These are phyloP conservation scores for Glandiceps talaboti DNA, from an alignment of 53 echinoderm and acorn worm genomes.

Conservation along the genomic window DNA sequence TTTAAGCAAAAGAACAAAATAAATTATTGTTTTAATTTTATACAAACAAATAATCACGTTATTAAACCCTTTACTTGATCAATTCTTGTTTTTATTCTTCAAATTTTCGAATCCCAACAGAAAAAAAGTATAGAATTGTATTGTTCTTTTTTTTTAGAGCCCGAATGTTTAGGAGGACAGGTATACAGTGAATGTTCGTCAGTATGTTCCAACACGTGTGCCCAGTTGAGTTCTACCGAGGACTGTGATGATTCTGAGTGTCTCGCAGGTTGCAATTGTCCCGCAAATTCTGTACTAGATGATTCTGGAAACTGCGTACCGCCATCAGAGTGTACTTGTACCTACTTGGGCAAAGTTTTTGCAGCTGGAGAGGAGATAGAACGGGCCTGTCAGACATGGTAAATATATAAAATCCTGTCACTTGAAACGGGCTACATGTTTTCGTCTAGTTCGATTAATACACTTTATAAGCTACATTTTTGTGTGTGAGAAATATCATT, in stretches of 20 bases:
- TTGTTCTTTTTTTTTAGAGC: constrained; percentile 20
- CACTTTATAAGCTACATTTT: too few relatives aligned
- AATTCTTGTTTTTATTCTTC: too few relatives aligned
- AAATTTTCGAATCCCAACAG: too few relatives aligned
- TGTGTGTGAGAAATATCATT: too few relatives aligned
- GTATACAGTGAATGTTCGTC: constrained; percentile 69
- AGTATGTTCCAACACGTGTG: constrained; percentile 63
- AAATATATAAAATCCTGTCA: constrained; percentile 11
- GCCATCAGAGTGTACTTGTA: constrained; percentile 54
- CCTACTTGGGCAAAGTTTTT: constrained; percentile 40
- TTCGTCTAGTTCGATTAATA: too few relatives aligned
- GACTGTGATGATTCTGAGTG: constrained; percentile 52
- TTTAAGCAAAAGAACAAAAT: too few relatives aligned
- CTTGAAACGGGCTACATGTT: too few relatives aligned
- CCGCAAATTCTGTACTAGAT: constrained; percentile 48
- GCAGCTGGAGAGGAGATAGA: constrained; percentile 38
- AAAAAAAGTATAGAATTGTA: too few relatives aligned
- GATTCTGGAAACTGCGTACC: constrained; percentile 64
- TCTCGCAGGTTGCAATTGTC: constrained; percentile 77
- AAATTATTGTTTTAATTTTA: too few relatives aligned
- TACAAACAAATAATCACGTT: too few relatives aligned
- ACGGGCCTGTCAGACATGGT: constrained; percentile 66
- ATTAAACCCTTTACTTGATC: too few relatives aligned
- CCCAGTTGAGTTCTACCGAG: constrained; percentile 34
- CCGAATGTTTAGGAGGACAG: constrained; percentile 55